Conservation (phyloP, 1,140 invertebrate genomes). For the Caenorhabditis latens region DNA sequence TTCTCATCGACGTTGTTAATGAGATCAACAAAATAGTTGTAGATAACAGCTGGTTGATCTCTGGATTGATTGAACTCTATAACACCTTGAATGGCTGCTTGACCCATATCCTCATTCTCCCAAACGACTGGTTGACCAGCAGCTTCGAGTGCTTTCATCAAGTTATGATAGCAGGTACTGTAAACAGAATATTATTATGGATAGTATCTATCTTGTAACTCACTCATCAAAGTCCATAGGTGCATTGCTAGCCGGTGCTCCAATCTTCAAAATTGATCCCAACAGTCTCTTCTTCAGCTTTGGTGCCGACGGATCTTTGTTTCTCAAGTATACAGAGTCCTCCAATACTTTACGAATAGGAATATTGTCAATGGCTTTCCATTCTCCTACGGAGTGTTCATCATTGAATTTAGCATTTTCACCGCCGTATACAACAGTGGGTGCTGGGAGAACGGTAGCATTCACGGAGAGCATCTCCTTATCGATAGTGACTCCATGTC, state of each 20-base stretch:
- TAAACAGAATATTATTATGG: neutral
- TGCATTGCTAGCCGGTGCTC: neutral
- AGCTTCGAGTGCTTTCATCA: neutral
- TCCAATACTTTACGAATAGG: neutral
- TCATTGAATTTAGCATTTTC: neutral
- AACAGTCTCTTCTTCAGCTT: neutral
- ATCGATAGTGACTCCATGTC: neutral
- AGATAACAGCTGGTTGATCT: neutral
- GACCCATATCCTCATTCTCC: neutral
- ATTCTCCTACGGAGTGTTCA: neutral
- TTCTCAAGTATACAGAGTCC: neutral
- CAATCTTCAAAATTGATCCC: neutral
- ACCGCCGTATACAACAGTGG: slow-evolving; percentile 1
- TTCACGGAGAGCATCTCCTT: slow-evolving; percentile 32
- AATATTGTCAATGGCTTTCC: neutral
- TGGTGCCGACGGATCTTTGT: neutral
- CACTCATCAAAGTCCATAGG: neutral
- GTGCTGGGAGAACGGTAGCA: slow-evolving; percentile 27
- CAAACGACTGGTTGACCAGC: neutral
- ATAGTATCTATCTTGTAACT: neutral
- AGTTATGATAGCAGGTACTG: neutral
- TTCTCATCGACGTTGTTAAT: no score
- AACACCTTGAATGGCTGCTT: neutral
- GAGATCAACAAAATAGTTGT: no score
- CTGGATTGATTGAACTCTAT: neutral